These are phyloP conservation scores for Chrysaora quinquecirrha DNA, from an alignment of 30 jellyfish, hydroid and myxozoan species.

Conservation along the genomic window DNA sequence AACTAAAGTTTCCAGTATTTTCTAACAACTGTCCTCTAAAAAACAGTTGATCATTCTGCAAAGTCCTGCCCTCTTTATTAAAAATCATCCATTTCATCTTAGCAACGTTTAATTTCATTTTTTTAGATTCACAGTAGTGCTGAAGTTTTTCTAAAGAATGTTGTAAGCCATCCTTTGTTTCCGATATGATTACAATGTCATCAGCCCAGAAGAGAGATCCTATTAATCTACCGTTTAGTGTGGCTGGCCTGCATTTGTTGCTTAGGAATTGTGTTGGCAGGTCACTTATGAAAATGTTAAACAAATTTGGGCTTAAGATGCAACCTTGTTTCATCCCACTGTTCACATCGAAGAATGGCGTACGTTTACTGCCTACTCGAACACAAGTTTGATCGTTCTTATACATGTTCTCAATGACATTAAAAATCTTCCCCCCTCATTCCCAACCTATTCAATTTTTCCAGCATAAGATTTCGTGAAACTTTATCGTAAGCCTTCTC, in stretches of 20 bases:
- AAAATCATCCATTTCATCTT: slow-evolving; percentile 23
- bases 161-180: slow-evolving; percentile 20
- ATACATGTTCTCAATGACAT: slow-evolving; percentile 17
- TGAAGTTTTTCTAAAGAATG: not conserved
- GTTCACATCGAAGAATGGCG: slow-evolving; percentile 29
- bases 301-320: not conserved
- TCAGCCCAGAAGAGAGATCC: slow-evolving; percentile 29
- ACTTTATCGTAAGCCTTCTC: slow-evolving; percentile 28
- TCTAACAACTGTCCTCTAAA: not conserved
- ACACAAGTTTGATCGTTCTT: slow-evolving; percentile 26
- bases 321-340: slow-evolving; percentile 18
- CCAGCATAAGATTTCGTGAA: slow-evolving; percentile 6
- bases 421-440: slow-evolving; percentile 21
- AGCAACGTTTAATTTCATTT: slow-evolving; percentile 21
- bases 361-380: slow-evolving; percentile 25
- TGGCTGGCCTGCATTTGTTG: slow-evolving; percentile 26
- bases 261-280: slow-evolving; percentile 3
- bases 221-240: slow-evolving; percentile 17
- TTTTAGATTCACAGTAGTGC: slow-evolving; percentile 1
- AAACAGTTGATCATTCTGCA: slow-evolving; percentile 13
- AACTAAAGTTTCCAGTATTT: slow-evolving; percentile 15
- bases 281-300: slow-evolving; percentile 8
- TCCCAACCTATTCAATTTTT: slow-evolving; percentile 26
- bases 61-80: slow-evolving; percentile 25
- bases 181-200: slow-evolving; percentile 20